phyloP scores from a whole-genome alignment of 2,888 invertebrate species.

The Galerucella calmariensis region DNA sequence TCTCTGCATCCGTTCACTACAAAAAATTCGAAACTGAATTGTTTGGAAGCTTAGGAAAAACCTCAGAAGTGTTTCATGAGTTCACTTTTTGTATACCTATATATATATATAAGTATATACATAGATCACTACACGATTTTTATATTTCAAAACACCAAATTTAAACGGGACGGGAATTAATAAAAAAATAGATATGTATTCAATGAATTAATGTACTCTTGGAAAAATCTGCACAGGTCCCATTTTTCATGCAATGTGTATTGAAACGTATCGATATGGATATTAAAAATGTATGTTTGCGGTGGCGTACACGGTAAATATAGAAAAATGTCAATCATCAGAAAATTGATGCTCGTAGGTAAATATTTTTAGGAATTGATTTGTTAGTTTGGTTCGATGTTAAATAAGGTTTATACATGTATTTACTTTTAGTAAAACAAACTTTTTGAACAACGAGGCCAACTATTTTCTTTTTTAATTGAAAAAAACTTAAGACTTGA shows the following conservation, averaged over 20 bases:
- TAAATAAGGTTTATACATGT: background rate
- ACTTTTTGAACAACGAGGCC: background rate
- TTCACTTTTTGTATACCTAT: background rate
- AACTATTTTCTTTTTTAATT: too few relatives aligned
- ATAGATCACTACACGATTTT: background rate
- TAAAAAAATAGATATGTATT: background rate
- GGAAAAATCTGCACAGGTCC: background rate
- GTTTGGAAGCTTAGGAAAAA: conserved; percentile 3
- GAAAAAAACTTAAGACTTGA: too few relatives aligned
- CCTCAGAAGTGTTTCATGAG: background rate
- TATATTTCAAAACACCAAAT: background rate
- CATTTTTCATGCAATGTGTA: background rate
- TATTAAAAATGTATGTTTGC: background rate
- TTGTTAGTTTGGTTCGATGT: background rate
- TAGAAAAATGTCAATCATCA: background rate
- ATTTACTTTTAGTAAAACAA: background rate
- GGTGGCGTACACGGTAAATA: background rate
- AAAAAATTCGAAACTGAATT: conserved; percentile 9
- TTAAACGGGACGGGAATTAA: background rate
- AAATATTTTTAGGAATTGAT: background rate
- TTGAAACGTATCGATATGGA: background rate
- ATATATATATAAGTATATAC: too few relatives aligned
- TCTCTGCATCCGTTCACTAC: conserved; percentile 13
- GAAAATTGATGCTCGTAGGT: background rate
- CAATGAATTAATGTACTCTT: background rate